A percentile compares a stretch with the other conserved stretches of the same genome.
Conservation (phyloP, 2,113 vertebrate genomes). For the Chitala chitala region DNA sequence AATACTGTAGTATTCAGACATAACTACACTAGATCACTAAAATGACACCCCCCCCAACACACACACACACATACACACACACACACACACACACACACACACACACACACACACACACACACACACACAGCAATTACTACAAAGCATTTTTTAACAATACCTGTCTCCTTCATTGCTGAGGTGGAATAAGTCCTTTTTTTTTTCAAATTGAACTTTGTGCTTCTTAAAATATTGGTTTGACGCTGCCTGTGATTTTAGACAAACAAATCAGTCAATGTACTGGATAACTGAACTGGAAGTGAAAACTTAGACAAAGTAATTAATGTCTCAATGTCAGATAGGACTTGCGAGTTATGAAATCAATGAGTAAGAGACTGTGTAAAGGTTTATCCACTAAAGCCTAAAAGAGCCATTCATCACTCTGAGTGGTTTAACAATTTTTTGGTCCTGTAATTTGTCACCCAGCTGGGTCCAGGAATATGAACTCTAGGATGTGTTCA, state of each 20-base stretch:
- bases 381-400: neutral
- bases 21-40: too few relatives aligned
- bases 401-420: neutral
- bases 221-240: too few relatives aligned
- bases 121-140: too few relatives aligned
- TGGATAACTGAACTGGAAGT: neutral
- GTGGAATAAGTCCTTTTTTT: too few relatives aligned
- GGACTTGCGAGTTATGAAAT: neutral
- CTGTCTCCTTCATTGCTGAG: too few relatives aligned
- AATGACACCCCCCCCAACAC: too few relatives aligned
- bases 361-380: neutral
- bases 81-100: too few relatives aligned
- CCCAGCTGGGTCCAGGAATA: neutral
- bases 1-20: too few relatives aligned
- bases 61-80: too few relatives aligned
- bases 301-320: constrained; percentile 6
- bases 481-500: neutral
- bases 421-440: neutral
- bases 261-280: neutral
- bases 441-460: neutral
- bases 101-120: too few relatives aligned
- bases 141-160: too few relatives aligned
- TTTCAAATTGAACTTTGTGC: too few relatives aligned
- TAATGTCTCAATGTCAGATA: constrained; percentile 6
- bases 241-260: neutral